Percentiles rank a stretch among this genome's conserved stretches.
Evolutionary conservation across 2,113 vertebrate species (phyloP).

Genomic region (Hippocampus comes): DNA sequence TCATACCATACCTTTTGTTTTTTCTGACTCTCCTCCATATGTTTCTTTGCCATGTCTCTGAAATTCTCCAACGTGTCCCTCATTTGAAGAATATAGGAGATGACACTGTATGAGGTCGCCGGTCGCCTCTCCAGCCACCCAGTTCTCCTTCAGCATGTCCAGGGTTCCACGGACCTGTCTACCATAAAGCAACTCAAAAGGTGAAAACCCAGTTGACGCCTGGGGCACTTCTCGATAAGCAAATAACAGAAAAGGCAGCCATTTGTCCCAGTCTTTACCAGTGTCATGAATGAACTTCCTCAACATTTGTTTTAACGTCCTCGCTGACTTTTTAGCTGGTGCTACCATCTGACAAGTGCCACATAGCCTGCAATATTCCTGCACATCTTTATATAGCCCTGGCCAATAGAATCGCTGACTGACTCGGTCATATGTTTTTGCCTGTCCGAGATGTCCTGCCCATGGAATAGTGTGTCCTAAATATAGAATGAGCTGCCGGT

Average conservation of each 20-base stretch:
- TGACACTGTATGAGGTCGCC: neutral
- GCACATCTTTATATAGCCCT: too few relatives aligned
- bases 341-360: too few relatives aligned
- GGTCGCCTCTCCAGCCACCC: neutral
- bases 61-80: neutral
- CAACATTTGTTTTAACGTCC: neutral
- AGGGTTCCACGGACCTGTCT: neutral
- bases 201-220: conserved; percentile 7
- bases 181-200: conserved; percentile 11
- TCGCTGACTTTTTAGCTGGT: too few relatives aligned
- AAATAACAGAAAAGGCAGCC: neutral
- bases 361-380: too few relatives aligned
- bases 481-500: too few relatives aligned
- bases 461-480: too few relatives aligned
- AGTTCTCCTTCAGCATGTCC: conserved; percentile 10
- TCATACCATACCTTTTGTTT: conserved; percentile 12
- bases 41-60: neutral
- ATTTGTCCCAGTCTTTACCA: conserved; percentile 7
- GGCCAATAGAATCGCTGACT: too few relatives aligned
- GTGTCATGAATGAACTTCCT: neutral
- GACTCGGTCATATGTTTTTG: too few relatives aligned
- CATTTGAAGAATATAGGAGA: conserved; percentile 14
- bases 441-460: too few relatives aligned
- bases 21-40: neutral
- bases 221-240: neutral